phyloP scores from a whole-genome alignment of 2,888 invertebrate species.

The Agapetus fuscipes region DNA sequence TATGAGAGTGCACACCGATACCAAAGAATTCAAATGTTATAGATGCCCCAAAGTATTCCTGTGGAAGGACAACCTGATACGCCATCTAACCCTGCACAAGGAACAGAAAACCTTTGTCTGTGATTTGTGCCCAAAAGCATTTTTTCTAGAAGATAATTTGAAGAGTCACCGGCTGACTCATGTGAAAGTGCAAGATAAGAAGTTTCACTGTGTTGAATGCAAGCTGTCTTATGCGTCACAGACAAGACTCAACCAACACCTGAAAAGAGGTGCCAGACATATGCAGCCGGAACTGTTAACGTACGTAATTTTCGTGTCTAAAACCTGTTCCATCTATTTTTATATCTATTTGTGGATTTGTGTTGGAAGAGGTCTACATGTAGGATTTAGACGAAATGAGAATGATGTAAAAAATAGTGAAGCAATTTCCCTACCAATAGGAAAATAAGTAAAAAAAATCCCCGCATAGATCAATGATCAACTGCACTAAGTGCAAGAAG shows the following conservation, averaged over 20 bases:
- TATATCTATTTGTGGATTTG: too few species aligned
- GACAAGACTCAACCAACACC: slow-evolving; percentile 17
- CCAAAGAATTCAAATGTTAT: slow-evolving; percentile 18
- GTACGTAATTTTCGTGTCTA: slow-evolving; percentile 4
- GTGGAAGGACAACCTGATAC: slow-evolving; percentile 18
- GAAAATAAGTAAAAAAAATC: too few species aligned
- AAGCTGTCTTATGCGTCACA: slow-evolving; percentile 17
- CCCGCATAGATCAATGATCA: too few species aligned
- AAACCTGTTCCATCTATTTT: not conserved
- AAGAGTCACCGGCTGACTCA: slow-evolving; percentile 28
- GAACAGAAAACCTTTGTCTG: slow-evolving; percentile 24
- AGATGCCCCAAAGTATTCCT: slow-evolving; percentile 18
- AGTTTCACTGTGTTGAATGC: slow-evolving; percentile 18
- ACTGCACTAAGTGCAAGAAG: too few species aligned
- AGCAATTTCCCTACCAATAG: too few species aligned
- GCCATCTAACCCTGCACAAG: slow-evolving; percentile 17
- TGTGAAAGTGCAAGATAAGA: slow-evolving; percentile 3
- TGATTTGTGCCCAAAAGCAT: slow-evolving; percentile 36
- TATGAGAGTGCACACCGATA: slow-evolving; percentile 16
- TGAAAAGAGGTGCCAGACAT: slow-evolving; percentile 18
- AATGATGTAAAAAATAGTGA: too few species aligned
- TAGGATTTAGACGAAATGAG: too few species aligned
- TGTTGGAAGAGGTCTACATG: too few species aligned
- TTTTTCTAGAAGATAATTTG: slow-evolving; percentile 38
- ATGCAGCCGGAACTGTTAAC: slow-evolving; percentile 17